These are phyloP conservation scores for Temnothorax curvispinosus DNA, from an alignment of 1,140 invertebrate genomes.

Conservation along the genomic window DNA sequence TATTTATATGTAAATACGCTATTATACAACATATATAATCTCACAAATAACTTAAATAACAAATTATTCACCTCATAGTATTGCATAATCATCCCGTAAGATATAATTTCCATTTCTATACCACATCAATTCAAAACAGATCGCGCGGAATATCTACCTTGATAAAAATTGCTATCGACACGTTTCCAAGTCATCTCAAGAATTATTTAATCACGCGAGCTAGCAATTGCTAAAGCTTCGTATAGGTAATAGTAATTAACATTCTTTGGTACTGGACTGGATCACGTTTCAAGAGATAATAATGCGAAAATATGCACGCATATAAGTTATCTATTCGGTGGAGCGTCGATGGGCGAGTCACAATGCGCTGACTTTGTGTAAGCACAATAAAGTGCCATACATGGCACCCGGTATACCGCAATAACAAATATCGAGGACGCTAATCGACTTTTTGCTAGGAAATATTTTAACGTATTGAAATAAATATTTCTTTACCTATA, in stretches of 20 bases:
- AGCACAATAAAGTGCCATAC: not conserved
- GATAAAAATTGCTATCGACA: not conserved
- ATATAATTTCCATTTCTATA: not conserved
- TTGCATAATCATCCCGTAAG: not conserved
- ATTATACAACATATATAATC: not conserved
- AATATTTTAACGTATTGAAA: not conserved
- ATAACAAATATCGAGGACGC: not conserved
- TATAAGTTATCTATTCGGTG: not conserved
- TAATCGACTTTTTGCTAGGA: not conserved
- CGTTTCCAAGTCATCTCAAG: not conserved
- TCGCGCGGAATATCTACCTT: not conserved
- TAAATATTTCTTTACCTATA: not conserved
- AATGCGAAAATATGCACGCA: not conserved
- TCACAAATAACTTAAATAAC: conserved; percentile 1
- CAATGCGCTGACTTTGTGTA: not conserved
- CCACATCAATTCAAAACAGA: not conserved
- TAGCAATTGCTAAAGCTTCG: not conserved
- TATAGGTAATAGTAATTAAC: not conserved
- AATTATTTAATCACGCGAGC: not conserved
- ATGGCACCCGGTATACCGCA: too few relatives aligned
- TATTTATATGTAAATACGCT: not conserved
- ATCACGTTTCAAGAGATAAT: not conserved
- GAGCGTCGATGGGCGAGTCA: not conserved
- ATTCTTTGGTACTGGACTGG: not conserved
- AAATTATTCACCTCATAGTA: not conserved